phyloP scores from a whole-genome alignment of 2,113 vertebrate genomes.

The Corythornis cristatus region DNA sequence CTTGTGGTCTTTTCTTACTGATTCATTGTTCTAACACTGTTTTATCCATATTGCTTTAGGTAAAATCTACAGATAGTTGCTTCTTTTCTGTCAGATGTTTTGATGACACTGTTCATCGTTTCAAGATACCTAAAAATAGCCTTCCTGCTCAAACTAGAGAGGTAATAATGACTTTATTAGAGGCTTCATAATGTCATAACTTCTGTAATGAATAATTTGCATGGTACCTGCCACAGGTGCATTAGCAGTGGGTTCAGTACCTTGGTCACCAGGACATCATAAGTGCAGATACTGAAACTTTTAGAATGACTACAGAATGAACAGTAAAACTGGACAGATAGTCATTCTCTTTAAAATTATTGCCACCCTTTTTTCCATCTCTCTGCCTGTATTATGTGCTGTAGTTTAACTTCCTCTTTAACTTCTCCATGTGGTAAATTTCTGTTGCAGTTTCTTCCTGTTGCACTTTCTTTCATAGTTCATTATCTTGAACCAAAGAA shows the following conservation, averaged over 20 bases:
- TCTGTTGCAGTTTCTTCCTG: neutral
- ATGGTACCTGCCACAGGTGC: neutral
- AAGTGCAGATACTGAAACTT: neutral
- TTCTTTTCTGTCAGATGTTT: slow-evolving; percentile 93
- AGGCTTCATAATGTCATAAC: neutral
- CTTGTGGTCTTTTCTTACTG: neutral
- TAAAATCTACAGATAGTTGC: slow-evolving; percentile 83
- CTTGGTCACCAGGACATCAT: neutral
- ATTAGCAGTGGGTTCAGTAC: neutral
- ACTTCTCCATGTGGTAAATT: neutral
- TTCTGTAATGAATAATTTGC: neutral
- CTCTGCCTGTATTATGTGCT: neutral
- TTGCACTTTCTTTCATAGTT: neutral
- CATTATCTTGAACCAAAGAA: neutral
- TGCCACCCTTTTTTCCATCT: neutral
- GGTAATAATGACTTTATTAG: slow-evolving; percentile 69
- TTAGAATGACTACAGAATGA: neutral
- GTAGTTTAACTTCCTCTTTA: neutral
- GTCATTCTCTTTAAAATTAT: neutral
- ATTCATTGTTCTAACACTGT: neutral
- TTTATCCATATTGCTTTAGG: slow-evolving; percentile 70
- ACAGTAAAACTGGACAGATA: neutral
- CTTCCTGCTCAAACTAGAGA: slow-evolving; percentile 83
- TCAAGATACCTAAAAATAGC: slow-evolving; percentile 87
- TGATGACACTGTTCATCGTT: slow-evolving; percentile 92